phyloP scores from a whole-genome alignment of 2,888 invertebrate genomes.

The Incurvaria masculella region DNA sequence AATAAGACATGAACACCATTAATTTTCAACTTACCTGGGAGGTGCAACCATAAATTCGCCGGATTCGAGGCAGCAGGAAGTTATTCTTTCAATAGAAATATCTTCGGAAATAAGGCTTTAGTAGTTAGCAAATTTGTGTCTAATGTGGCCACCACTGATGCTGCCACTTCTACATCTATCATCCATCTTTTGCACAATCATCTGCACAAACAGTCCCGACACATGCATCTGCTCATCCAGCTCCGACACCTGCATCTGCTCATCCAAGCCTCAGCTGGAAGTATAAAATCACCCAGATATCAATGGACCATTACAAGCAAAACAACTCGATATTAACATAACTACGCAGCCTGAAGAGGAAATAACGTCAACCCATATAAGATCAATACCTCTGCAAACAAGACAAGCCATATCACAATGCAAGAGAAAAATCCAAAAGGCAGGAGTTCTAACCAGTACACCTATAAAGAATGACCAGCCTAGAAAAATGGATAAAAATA shows the following conservation, averaged over 20 bases:
- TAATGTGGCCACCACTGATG: conserved; percentile 1
- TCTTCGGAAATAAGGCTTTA: conserved; percentile 15
- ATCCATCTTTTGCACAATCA: no score
- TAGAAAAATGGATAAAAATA: background rate
- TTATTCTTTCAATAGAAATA: conserved; percentile 13
- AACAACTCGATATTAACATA: conserved; percentile 6
- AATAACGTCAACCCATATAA: background rate
- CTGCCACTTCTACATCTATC: conserved; percentile 3
- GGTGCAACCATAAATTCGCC: conserved; percentile 14
- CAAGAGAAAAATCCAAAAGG: conserved; percentile 6
- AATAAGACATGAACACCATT: conserved; percentile 16
- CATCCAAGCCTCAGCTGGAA: background rate
- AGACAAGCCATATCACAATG: conserved; percentile 7
- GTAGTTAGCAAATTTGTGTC: conserved; percentile 9
- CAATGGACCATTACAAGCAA: conserved; percentile 4
- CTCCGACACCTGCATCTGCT: background rate
- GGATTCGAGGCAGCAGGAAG: conserved; percentile 12
- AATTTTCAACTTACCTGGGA: conserved; percentile 19
- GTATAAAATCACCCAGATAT: conserved; percentile 1
- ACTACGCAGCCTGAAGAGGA: background rate
- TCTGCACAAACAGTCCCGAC: conserved; percentile 1
- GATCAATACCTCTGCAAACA: conserved; percentile 1
- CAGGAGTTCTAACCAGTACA: conserved; percentile 6
- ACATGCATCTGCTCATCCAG: conserved; percentile 1
- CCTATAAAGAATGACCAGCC: conserved; percentile 1